phyloP scores from a whole-genome alignment of 1,140 invertebrate genomes.

The Pseudomyrmex concolor region DNA sequence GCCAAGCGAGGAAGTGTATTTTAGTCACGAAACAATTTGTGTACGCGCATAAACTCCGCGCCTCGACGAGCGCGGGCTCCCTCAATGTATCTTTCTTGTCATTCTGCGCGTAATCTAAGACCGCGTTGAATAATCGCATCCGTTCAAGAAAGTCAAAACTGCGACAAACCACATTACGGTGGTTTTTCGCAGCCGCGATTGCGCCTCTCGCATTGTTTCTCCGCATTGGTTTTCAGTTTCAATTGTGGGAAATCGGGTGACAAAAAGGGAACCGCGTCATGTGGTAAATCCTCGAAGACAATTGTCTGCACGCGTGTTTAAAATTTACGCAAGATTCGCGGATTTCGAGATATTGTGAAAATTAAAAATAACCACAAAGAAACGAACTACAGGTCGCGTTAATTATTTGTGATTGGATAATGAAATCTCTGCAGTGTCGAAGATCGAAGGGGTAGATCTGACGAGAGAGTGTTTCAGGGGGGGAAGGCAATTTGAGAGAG shows the following conservation, averaged over 20 bases:
- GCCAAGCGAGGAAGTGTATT: slow-evolving; percentile 65
- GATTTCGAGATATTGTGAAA: too few species aligned
- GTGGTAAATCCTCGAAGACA: background rate
- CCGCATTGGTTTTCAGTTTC: slow-evolving; percentile 23
- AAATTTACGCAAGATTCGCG: background rate
- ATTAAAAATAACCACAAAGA: too few species aligned
- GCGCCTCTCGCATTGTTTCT: background rate
- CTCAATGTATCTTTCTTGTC: slow-evolving; percentile 24
- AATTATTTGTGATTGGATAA: too few species aligned
- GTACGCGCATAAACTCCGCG: slow-evolving; percentile 42
- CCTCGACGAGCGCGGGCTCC: slow-evolving; percentile 8
- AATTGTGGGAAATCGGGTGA: slow-evolving; percentile 58
- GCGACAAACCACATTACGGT: slow-evolving; percentile 39
- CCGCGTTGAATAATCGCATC: slow-evolving; percentile 32
- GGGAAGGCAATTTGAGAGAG: background rate
- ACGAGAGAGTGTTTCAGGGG: background rate
- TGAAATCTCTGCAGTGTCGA: background rate
- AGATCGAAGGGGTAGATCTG: background rate
- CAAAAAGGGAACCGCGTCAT: background rate
- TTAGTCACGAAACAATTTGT: slow-evolving; percentile 54
- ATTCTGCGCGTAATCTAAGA: slow-evolving; percentile 35
- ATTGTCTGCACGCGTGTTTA: background rate
- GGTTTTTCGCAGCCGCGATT: background rate
- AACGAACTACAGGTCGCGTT: too few species aligned
- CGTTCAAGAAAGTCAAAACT: slow-evolving; percentile 39